A percentile compares a stretch with the other conserved stretches of the same genome.
These are phyloP conservation scores for Aporophyla lueneburgensis DNA, from an alignment of 2,888 invertebrate genomes.

Conservation along the genomic window DNA sequence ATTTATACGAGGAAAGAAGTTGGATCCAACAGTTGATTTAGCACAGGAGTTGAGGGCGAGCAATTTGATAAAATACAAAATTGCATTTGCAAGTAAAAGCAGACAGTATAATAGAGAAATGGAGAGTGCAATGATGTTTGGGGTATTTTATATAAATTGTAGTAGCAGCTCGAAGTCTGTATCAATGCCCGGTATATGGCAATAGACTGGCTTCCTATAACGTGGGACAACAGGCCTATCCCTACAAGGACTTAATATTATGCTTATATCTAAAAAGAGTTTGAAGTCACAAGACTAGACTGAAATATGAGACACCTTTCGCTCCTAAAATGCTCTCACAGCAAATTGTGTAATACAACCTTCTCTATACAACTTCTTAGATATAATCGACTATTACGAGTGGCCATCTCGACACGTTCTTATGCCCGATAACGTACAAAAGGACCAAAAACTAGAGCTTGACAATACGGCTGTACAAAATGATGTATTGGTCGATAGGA, in stretches of 20 bases:
- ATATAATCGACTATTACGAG: slow-evolving; percentile 52
- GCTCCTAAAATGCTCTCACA: neutral
- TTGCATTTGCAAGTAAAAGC: neutral
- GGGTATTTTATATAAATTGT: too few species aligned
- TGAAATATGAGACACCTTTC: neutral
- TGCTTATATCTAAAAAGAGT: too few species aligned
- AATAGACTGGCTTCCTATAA: too few species aligned
- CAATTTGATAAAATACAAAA: too few species aligned
- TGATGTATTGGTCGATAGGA: slow-evolving; percentile 79
- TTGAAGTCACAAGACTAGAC: neutral
- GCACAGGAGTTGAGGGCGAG: too few species aligned
- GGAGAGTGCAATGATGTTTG: neutral
- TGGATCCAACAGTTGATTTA: neutral
- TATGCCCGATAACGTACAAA: slow-evolving; percentile 63
- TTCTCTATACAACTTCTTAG: neutral
- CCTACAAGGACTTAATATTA: too few species aligned
- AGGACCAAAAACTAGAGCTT: slow-evolving; percentile 72
- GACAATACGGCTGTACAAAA: slow-evolving; percentile 73
- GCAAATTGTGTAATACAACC: slow-evolving; percentile 3
- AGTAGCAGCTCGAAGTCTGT: too few species aligned
- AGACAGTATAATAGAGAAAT: too few species aligned
- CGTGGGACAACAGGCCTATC: too few species aligned
- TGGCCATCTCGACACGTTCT: slow-evolving; percentile 51
- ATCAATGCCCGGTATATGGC: too few species aligned
- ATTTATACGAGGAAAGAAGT: neutral